These are phyloP conservation scores for Chirona hameri DNA, from an alignment of 2,888 invertebrate species.

Conservation along the genomic window DNA sequence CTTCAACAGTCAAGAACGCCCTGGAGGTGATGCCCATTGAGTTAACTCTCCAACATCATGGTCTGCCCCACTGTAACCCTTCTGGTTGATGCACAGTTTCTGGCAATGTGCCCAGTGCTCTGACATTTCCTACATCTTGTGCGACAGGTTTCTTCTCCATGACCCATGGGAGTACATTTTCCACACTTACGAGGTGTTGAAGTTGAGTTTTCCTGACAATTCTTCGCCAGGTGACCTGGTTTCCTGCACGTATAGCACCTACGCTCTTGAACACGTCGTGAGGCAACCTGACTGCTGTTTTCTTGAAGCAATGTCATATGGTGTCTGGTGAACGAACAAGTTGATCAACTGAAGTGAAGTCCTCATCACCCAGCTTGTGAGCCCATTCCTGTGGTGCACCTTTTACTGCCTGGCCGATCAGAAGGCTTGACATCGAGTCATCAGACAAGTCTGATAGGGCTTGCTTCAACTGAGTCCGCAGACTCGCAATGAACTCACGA, in stretches of 20 bases:
- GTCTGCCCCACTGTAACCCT: not conserved
- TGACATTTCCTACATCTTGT: not conserved
- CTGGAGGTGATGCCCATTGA: not conserved
- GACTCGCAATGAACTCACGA: not conserved
- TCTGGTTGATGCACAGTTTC: not conserved
- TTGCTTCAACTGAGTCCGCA: not conserved
- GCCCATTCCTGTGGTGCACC: not conserved
- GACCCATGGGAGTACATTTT: not conserved
- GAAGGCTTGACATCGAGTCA: not conserved
- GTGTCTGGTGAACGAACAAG: no score
- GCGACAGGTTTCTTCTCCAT: not conserved
- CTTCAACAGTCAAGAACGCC: not conserved
- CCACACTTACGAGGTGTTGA: not conserved
- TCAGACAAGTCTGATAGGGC: not conserved
- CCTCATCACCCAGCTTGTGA: conserved; percentile 2
- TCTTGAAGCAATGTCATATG: not conserved
- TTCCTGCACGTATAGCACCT: not conserved
- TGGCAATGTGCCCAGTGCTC: not conserved
- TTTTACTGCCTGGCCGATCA: not conserved
- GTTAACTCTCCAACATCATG: no score
- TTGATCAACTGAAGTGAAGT: not conserved
- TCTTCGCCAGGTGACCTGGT: not conserved
- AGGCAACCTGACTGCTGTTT: not conserved
- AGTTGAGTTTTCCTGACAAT: not conserved
- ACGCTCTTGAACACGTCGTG: not conserved